Percentiles rank a stretch among this genome's conserved stretches.
phyloP scores from a whole-genome alignment of 1,140 invertebrate species.

The Drosophila santomea region DNA sequence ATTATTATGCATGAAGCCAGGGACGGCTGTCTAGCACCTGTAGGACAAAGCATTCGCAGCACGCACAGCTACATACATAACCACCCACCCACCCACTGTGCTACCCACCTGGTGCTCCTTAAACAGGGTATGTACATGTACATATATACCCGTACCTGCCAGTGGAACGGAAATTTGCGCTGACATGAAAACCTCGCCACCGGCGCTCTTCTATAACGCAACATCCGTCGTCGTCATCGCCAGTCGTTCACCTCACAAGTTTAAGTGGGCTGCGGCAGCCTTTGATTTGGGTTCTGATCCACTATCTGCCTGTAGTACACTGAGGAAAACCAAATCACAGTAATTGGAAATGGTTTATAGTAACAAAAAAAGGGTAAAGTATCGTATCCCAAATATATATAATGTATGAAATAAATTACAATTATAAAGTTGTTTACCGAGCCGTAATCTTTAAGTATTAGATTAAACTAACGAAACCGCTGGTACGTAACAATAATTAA shows the following conservation, averaged over 20 bases:
- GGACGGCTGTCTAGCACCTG: constrained; percentile 74
- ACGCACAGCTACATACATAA: constrained; percentile 3
- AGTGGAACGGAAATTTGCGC: constrained; percentile 75
- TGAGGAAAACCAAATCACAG: not conserved
- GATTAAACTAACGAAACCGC: too few relatives aligned
- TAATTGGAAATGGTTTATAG: too few relatives aligned
- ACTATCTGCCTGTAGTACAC: constrained; percentile 26
- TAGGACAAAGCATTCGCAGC: constrained; percentile 64
- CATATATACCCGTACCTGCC: constrained; percentile 18
- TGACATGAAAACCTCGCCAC: constrained; percentile 76
- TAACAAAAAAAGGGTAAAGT: too few relatives aligned
- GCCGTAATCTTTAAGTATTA: too few relatives aligned
- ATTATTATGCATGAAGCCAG: constrained; percentile 81
- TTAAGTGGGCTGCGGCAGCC: constrained; percentile 62
- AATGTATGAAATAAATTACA: too few relatives aligned
- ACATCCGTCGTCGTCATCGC: constrained; percentile 57
- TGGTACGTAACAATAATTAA: too few relatives aligned
- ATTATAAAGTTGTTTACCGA: too few relatives aligned
- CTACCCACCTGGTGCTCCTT: not conserved
- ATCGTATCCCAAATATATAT: too few relatives aligned
- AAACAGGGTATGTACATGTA: not conserved
- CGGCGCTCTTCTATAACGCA: constrained; percentile 68
- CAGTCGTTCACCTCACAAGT: constrained; percentile 66
- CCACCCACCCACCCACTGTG: not conserved
- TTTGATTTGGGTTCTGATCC: constrained; percentile 24